Evolutionary conservation across 2,113 vertebrate species (phyloP).

Genomic region (Sinocyclocheilus maitianheensis): DNA sequence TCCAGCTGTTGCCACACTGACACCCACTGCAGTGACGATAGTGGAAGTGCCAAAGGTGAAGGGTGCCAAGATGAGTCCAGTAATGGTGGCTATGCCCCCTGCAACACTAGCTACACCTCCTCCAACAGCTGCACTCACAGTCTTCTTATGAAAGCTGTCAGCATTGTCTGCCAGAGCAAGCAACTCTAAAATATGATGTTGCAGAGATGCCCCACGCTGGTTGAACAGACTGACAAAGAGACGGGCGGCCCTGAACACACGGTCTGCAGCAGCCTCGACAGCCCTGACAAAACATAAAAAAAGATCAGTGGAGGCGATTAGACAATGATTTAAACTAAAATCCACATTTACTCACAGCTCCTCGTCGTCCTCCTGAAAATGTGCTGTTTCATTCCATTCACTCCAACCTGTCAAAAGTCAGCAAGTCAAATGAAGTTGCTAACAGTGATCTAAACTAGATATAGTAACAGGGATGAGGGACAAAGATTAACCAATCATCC

Average conservation of each 20-base stretch:
- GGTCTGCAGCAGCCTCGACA: conserved; percentile 72
- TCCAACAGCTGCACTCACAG: conserved; percentile 63
- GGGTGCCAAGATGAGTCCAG: conserved; percentile 75
- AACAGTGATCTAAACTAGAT: background rate
- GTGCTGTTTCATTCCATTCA: conserved; percentile 66
- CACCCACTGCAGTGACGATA: conserved; percentile 75
- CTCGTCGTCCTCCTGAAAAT: conserved; percentile 59
- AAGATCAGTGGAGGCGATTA: background rate
- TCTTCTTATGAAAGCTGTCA: conserved; percentile 69
- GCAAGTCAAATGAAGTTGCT: background rate
- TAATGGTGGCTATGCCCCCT: conserved; percentile 74
- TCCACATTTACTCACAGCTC: conserved; percentile 59
- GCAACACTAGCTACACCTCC: conserved; percentile 75
- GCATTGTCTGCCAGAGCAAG: conserved; percentile 60
- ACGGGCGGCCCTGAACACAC: conserved; percentile 73
- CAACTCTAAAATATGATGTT: conserved; percentile 68
- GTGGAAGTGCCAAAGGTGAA: conserved; percentile 75
- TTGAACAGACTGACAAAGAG: conserved; percentile 74
- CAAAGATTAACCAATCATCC: background rate
- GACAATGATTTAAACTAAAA: background rate
- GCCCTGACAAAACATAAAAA: conserved; percentile 52
- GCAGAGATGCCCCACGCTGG: conserved; percentile 68
- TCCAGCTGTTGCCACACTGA: conserved; percentile 76
- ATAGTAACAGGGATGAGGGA: background rate
- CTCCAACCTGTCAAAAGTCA: conserved; percentile 67